Percentiles rank a stretch among this genome's conserved stretches.
Evolutionary conservation across 2,797 vertebrate species (phyloP).

Genomic region (Numenius phaeopus): DNA sequence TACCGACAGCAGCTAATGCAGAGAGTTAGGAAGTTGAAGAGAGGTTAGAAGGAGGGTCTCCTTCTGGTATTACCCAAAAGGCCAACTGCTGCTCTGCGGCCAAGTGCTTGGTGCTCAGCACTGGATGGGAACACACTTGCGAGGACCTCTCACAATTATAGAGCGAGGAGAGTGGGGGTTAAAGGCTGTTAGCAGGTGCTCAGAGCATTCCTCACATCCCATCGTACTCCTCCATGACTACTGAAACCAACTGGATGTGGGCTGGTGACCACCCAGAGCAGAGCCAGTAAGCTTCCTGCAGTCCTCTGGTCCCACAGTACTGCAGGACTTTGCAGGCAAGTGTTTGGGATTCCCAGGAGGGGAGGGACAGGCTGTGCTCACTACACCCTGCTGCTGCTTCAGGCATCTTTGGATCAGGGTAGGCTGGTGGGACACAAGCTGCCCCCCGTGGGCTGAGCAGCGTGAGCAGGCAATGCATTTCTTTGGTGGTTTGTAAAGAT

Average conservation of each 20-base stretch:
- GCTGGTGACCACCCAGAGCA: not conserved
- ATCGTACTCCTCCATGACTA: not conserved
- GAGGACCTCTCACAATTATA: not conserved
- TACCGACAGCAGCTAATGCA: not conserved
- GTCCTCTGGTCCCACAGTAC: not conserved
- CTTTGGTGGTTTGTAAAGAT: not conserved
- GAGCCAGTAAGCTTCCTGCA: not conserved
- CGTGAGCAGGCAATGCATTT: not conserved
- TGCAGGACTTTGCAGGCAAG: not conserved
- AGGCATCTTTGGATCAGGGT: not conserved
- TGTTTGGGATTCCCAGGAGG: not conserved
- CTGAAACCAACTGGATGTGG: not conserved
- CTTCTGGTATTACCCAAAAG: not conserved
- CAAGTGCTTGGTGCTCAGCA: not conserved
- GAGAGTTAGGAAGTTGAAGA: not conserved
- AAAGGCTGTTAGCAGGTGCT: slow-evolving; percentile 20
- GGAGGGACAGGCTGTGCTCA: not conserved
- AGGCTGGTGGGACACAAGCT: not conserved
- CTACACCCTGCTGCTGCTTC: not conserved
- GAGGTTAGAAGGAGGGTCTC: not conserved
- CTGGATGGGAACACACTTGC: not conserved
- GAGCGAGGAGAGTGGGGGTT: not conserved
- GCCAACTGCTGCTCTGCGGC: not conserved
- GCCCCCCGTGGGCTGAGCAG: not conserved
- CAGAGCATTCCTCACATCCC: not conserved